These are phyloP conservation scores for Zaprionus camerounensis DNA, from an alignment of 1,140 invertebrate genomes.

Conservation along the genomic window DNA sequence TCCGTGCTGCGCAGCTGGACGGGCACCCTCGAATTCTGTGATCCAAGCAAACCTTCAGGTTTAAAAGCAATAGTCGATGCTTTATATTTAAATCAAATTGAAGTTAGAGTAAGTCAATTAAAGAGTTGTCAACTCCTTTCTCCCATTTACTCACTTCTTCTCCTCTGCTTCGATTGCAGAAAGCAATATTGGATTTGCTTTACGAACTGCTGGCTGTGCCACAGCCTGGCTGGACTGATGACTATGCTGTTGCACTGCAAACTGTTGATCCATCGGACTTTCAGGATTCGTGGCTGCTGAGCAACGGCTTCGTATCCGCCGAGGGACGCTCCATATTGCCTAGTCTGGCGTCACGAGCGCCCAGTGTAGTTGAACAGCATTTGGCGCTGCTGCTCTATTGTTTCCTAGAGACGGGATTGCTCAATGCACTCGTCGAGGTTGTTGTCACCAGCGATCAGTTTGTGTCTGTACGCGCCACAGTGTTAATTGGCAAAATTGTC, in stretches of 20 bases:
- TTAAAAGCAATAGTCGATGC: conserved; percentile 94
- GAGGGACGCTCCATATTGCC: conserved; percentile 94
- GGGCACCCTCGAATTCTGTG: conserved; percentile 93
- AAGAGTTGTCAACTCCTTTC: not conserved
- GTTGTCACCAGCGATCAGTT: conserved; percentile 94
- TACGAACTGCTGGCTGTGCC: conserved; percentile 94
- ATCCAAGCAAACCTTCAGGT: conserved; percentile 89
- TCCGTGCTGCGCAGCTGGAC: conserved; percentile 95
- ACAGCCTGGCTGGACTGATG: conserved; percentile 95
- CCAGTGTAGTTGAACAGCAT: conserved; percentile 96
- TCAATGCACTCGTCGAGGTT: conserved; percentile 95
- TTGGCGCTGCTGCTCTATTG: conserved; percentile 94
- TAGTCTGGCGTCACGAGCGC: conserved; percentile 91
- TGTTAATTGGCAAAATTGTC: conserved; percentile 94
- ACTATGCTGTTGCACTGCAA: conserved; percentile 93
- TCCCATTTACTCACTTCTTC: not conserved
- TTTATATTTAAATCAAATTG: conserved; percentile 93
- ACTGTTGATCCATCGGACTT: conserved; percentile 93
- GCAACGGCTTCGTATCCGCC: conserved; percentile 95
- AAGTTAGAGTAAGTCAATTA: conserved; percentile 90
- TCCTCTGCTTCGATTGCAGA: conserved; percentile 86
- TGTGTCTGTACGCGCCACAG: conserved; percentile 94
- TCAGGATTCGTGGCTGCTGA: conserved; percentile 93
- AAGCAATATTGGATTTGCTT: conserved; percentile 94
- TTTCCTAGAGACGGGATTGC: conserved; percentile 93